A percentile compares a stretch with the other conserved stretches of the same genome.
Conservation (phyloP, 2,113 vertebrate species). For the Zosterops borbonicus region DNA sequence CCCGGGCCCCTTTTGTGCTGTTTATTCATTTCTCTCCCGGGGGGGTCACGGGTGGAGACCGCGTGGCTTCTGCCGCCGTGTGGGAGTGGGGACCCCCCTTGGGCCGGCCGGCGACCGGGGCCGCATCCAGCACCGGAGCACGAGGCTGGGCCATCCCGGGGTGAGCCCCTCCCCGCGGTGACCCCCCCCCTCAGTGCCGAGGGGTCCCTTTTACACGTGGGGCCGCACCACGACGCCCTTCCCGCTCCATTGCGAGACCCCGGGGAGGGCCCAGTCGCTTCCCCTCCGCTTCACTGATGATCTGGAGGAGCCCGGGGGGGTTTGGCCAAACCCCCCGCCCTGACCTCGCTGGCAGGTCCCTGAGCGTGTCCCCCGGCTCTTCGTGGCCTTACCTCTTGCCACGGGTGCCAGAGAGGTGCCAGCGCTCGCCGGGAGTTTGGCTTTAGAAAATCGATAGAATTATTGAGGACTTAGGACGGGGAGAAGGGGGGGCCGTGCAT, state of each 20-base stretch:
- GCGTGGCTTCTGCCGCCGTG: background rate
- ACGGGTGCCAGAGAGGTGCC: background rate
- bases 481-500: background rate
- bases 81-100: background rate
- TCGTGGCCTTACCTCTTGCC: background rate
- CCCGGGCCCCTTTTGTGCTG: background rate
- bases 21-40: background rate
- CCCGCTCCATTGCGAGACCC: background rate
- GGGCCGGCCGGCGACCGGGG: background rate
- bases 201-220: background rate
- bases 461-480: background rate
- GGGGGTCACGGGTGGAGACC: background rate
- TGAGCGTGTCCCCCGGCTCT: background rate
- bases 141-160: background rate
- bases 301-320: background rate
- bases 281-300: background rate
- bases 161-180: background rate
- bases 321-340: background rate
- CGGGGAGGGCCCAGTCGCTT: background rate
- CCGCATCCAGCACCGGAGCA: background rate
- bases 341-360: background rate
- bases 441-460: background rate
- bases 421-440: background rate
- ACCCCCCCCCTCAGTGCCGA: background rate
- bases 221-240: background rate